A percentile compares a stretch with the other conserved stretches of the same genome.
phyloP scores from a whole-genome alignment of 2,888 invertebrate genomes.

The Argyra leucocephala region DNA sequence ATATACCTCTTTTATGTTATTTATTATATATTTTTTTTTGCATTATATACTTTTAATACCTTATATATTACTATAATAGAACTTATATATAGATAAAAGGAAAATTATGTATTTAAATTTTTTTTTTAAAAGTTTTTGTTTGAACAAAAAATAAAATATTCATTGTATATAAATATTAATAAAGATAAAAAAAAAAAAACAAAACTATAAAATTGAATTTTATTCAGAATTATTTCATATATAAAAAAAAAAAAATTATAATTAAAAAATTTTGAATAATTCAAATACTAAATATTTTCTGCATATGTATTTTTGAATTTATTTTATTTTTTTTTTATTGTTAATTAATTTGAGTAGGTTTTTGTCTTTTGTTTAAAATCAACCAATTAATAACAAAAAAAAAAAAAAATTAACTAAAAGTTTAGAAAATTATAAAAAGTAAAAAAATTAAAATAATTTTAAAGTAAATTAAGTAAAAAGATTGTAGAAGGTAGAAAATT shows the following conservation, averaged over 20 bases:
- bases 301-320: neutral
- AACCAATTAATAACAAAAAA: neutral
- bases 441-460: too few relatives aligned
- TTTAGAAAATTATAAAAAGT: too few relatives aligned
- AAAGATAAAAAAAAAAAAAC: neutral
- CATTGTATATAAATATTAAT: neutral
- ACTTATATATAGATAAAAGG: too few relatives aligned
- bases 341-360: neutral
- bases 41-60: too few relatives aligned
- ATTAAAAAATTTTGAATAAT: neutral
- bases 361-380: neutral
- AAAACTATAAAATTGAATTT: neutral
- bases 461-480: too few relatives aligned
- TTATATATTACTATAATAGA: too few relatives aligned
- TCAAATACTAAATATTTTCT: slow-evolving; percentile 1
- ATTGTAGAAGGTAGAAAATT: too few relatives aligned
- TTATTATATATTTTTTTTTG: too few relatives aligned
- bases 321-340: neutral
- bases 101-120: too few relatives aligned
- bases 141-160: neutral
- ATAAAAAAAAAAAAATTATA: neutral
- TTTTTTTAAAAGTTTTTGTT: too few relatives aligned
- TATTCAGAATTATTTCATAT: neutral
- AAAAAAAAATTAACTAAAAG: too few relatives aligned
- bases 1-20: too few relatives aligned